These are phyloP conservation scores for Heliconius ethilla DNA, from an alignment of 2,888 invertebrate genomes.

Conservation along the genomic window DNA sequence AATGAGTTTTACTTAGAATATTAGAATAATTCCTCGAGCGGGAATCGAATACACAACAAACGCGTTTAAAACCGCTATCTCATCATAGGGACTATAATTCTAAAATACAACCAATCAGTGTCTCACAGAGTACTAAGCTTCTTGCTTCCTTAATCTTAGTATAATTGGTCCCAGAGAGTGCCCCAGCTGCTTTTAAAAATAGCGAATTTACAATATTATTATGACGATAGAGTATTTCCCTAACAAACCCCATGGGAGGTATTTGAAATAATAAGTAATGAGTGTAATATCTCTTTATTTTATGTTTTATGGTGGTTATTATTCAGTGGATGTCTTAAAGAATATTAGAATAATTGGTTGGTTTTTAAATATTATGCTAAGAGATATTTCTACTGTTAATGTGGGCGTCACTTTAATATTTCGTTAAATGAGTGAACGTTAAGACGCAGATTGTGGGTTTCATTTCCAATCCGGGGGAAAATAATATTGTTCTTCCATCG, in stretches of 20 bases:
- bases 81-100: neutral
- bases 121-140: slow-evolving; percentile 15
- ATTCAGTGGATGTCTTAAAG: neutral
- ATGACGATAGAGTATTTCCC: slow-evolving; percentile 26
- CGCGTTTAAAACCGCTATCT: neutral
- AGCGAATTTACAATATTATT: slow-evolving; percentile 26
- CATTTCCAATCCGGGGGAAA: no score
- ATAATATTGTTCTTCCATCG: no score
- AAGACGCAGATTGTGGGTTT: no score
- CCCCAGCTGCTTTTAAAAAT: slow-evolving; percentile 48
- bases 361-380: neutral
- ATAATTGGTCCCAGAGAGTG: slow-evolving; percentile 51
- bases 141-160: slow-evolving; percentile 33
- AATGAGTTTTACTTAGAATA: no score
- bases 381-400: neutral
- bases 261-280: slow-evolving; percentile 23
- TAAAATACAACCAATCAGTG: slow-evolving; percentile 10
- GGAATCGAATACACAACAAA: neutral
- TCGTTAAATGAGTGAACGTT: no score
- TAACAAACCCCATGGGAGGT: slow-evolving; percentile 31
- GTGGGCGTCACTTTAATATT: no score
- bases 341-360: neutral
- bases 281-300: neutral
- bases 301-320: neutral
- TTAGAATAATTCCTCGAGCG: neutral